phyloP scores from a whole-genome alignment of 1,140 invertebrate genomes.

The Bemisia tabaci region DNA sequence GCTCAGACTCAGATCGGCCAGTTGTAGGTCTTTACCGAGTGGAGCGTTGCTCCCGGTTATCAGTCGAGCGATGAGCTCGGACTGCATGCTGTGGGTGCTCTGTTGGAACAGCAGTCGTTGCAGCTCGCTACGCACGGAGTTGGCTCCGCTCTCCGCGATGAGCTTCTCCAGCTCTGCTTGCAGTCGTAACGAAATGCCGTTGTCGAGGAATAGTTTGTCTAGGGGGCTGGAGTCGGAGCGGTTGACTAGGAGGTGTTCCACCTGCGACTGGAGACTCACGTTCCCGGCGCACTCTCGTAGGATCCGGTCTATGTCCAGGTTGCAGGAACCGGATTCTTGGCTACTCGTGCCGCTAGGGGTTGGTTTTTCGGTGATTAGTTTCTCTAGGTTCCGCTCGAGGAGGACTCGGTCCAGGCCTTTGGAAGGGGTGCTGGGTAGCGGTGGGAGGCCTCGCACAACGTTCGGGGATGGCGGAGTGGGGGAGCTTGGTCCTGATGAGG shows the following conservation, averaged over 20 bases:
- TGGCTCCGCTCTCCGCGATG: background rate
- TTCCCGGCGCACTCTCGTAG: background rate
- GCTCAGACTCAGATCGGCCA: constrained; percentile 34
- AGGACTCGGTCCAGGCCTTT: constrained; percentile 41
- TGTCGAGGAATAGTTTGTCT: constrained; percentile 6
- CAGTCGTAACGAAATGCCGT: constrained; percentile 7
- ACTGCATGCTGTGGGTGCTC: background rate
- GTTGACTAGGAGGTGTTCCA: background rate
- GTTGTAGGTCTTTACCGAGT: constrained; percentile 27
- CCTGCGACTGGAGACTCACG: background rate
- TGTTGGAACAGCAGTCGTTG: background rate
- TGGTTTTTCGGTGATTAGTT: constrained; percentile 30
- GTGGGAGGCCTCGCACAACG: constrained; percentile 18
- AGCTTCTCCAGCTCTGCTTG: constrained; percentile 8
- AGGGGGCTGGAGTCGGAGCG: constrained; percentile 3
- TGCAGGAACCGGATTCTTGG: constrained; percentile 23
- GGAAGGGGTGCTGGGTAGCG: constrained; percentile 16
- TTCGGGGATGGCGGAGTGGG: constrained; percentile 9
- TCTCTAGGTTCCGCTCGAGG: constrained; percentile 42
- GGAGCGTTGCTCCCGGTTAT: background rate
- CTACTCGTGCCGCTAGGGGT: constrained; percentile 30
- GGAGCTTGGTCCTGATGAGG: constrained; percentile 14
- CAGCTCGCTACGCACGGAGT: background rate
- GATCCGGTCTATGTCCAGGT: background rate
- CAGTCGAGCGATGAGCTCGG: background rate